A percentile compares a stretch with the other conserved stretches of the same genome.
phyloP scores from a whole-genome alignment of 2,113 vertebrate genomes.

The Nannospalax galili region DNA sequence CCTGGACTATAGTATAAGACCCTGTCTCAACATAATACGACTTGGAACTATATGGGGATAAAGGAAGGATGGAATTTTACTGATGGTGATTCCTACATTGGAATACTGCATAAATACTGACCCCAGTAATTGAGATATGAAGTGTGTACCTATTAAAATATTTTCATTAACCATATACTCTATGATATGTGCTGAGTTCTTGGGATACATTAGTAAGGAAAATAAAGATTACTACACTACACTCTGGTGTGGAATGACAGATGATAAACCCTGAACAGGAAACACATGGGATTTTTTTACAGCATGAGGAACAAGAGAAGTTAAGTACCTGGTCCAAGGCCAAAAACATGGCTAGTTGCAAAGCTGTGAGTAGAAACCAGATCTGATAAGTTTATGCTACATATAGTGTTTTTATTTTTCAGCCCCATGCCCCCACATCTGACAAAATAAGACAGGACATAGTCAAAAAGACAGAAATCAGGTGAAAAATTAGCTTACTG shows the following conservation, averaged over 20 bases:
- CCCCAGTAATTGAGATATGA: not conserved
- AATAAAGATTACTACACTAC: constrained; percentile 3
- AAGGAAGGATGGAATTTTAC: not conserved
- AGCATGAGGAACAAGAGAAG: constrained; percentile 1
- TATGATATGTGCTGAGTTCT: not conserved
- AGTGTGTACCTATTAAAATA: not conserved
- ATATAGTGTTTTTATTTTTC: not conserved
- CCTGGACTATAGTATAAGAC: not conserved
- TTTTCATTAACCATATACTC: not conserved
- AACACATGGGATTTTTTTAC: not conserved
- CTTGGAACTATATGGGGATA: not conserved
- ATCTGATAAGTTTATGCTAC: not conserved
- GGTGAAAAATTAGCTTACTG: constrained; percentile 22
- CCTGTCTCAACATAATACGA: not conserved
- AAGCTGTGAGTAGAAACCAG: not conserved
- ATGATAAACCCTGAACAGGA: constrained; percentile 3
- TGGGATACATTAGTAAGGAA: not conserved
- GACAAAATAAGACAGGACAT: not conserved
- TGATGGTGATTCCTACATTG: not conserved
- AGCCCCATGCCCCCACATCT: not conserved
- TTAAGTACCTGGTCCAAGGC: constrained; percentile 12
- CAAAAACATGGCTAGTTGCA: constrained; percentile 15
- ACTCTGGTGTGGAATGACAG: not conserved
- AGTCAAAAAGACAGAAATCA: not conserved
- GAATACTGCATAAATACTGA: not conserved